Conservation (phyloP, 2,888 invertebrate genomes). For the Pristionchus maxplancki region DNA sequence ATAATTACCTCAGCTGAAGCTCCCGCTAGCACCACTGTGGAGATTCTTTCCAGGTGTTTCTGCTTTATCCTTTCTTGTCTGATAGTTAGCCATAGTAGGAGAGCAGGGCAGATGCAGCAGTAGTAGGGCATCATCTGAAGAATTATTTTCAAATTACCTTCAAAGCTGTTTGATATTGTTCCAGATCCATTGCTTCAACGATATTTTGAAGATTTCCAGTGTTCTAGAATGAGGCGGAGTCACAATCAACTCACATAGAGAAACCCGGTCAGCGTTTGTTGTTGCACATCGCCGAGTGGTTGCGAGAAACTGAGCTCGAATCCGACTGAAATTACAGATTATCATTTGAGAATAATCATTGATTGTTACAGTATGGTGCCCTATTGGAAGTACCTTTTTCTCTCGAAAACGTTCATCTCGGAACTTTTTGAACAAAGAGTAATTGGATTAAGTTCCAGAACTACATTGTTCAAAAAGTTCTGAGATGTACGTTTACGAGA, state of each 20-base stretch:
- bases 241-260: not conserved
- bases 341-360: too few relatives aligned
- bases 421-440: too few relatives aligned
- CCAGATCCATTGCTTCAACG: too few relatives aligned
- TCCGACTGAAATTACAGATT: not conserved
- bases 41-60: not conserved
- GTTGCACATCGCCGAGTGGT: not conserved
- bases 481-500: too few relatives aligned
- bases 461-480: too few relatives aligned
- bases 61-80: not conserved
- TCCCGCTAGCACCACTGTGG: not conserved
- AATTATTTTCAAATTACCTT: not conserved
- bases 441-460: too few relatives aligned
- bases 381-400: too few relatives aligned
- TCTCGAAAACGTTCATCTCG: too few relatives aligned
- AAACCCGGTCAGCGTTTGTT: not conserved
- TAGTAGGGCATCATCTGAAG: slow-evolving; percentile 25
- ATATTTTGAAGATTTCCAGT: too few relatives aligned
- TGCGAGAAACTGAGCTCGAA: not conserved
- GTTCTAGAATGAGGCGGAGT: too few relatives aligned
- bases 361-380: too few relatives aligned
- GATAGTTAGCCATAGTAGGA: not conserved
- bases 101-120: not conserved
- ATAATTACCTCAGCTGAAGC: not conserved
- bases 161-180: too few relatives aligned